Percentiles rank a stretch among this genome's conserved stretches.
Conservation (phyloP, 2,888 invertebrate species). For the Troides helena region DNA sequence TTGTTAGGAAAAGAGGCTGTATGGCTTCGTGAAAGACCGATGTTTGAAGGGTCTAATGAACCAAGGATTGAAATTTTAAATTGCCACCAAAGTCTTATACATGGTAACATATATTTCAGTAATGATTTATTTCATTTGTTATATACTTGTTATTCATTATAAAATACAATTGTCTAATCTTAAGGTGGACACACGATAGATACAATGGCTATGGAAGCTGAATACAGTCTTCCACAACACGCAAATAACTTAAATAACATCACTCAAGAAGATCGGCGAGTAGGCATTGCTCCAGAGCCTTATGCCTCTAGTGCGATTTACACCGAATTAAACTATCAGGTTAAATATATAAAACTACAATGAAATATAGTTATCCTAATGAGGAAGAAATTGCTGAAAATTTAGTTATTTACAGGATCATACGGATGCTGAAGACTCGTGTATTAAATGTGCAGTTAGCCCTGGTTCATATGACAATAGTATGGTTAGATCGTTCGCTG, state of each 20-base stretch:
- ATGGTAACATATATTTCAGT: slow-evolving; percentile 46
- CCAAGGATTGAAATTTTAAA: slow-evolving; percentile 73
- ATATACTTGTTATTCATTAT: not conserved
- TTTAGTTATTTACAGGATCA: slow-evolving; percentile 61
- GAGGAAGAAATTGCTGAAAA: not conserved
- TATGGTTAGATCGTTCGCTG: slow-evolving; percentile 69
- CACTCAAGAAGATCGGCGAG: slow-evolving; percentile 60
- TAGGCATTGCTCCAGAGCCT: slow-evolving; percentile 80
- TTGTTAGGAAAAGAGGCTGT: slow-evolving; percentile 73
- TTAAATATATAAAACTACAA: slow-evolving; percentile 32
- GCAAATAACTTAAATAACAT: slow-evolving; percentile 59
- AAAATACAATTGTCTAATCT: slow-evolving; percentile 27
- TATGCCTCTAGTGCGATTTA: slow-evolving; percentile 87
- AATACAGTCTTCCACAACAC: slow-evolving; percentile 73
- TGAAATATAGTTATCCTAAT: not conserved
- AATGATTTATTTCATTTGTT: not conserved
- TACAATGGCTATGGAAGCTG: slow-evolving; percentile 73
- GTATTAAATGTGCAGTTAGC: slow-evolving; percentile 77
- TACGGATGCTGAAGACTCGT: slow-evolving; percentile 77
- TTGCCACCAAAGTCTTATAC: slow-evolving; percentile 68
- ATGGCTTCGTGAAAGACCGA: slow-evolving; percentile 69
- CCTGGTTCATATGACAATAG: slow-evolving; percentile 80
- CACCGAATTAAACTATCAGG: slow-evolving; percentile 74
- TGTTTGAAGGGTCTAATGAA: slow-evolving; percentile 70
- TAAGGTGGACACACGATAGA: slow-evolving; percentile 65